These are phyloP conservation scores for Mythimna impura DNA, from an alignment of 2,888 invertebrate genomes.

Conservation along the genomic window DNA sequence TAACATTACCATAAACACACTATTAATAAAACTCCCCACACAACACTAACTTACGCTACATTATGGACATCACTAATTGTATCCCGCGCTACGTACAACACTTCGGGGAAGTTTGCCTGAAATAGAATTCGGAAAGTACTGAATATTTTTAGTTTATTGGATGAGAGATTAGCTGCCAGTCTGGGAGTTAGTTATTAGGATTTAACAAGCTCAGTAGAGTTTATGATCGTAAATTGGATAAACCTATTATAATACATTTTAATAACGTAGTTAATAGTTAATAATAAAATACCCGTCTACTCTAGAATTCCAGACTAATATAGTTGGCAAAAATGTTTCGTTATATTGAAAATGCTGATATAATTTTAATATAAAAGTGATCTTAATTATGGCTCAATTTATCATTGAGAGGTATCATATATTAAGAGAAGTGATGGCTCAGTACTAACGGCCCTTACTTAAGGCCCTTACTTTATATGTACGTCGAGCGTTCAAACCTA, in stretches of 20 bases:
- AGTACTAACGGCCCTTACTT: too few relatives aligned
- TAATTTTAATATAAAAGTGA: neutral
- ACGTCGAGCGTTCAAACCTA: too few relatives aligned
- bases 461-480: too few relatives aligned
- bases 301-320: neutral
- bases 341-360: neutral
- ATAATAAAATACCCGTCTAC: neutral
- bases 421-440: too few relatives aligned
- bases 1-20: slow-evolving; percentile 54
- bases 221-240: neutral
- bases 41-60: slow-evolving; percentile 15
- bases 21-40: slow-evolving; percentile 42
- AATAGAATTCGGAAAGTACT: slow-evolving; percentile 19
- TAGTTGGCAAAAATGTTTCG: neutral
- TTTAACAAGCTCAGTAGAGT: neutral
- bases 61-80: slow-evolving; percentile 40
- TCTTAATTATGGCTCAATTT: neutral
- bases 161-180: neutral
- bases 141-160: slow-evolving; percentile 21
- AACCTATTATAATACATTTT: neutral
- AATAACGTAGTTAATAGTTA: slow-evolving; percentile 10
- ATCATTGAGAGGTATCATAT: too few relatives aligned
- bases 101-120: slow-evolving; percentile 9
- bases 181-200: slow-evolving; percentile 1
- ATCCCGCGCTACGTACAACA: slow-evolving; percentile 16